Conservation (phyloP, 2,797 vertebrate species). For the Chiropotes sagulatus region DNA sequence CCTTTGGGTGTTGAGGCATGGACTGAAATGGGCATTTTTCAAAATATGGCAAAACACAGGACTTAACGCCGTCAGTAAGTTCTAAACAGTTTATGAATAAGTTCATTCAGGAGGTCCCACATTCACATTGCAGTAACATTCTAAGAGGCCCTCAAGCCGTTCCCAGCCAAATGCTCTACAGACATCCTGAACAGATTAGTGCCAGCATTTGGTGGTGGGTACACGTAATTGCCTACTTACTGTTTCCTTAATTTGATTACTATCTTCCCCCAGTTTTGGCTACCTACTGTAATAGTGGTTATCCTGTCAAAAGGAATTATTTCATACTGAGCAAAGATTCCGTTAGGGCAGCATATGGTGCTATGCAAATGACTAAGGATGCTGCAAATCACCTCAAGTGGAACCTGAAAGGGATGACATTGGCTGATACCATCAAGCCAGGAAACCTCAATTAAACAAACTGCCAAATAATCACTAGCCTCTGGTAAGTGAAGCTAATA, state of each 20-base stretch:
- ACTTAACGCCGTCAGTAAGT: neutral
- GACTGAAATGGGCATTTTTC: neutral
- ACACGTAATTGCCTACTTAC: constrained; percentile 60
- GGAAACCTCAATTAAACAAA: neutral
- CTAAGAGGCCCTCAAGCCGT: neutral
- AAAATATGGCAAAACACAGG: constrained; percentile 16
- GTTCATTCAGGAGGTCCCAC: neutral
- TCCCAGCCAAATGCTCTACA: neutral
- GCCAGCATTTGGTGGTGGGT: constrained; percentile 11
- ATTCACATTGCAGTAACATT: neutral
- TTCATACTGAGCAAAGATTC: constrained; percentile 55
- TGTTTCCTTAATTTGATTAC: constrained; percentile 63
- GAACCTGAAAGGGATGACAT: neutral
- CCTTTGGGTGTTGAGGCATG: neutral
- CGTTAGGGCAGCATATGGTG: constrained; percentile 54
- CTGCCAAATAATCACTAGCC: neutral
- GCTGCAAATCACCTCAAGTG: constrained; percentile 20
- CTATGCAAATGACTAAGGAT: constrained; percentile 41
- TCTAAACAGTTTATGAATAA: neutral
- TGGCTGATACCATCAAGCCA: constrained; percentile 41
- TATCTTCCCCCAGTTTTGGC: constrained; percentile 31
- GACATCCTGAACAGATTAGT: constrained; percentile 12
- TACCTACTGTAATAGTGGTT: constrained; percentile 70
- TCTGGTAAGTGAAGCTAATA: neutral
- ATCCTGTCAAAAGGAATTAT: constrained; percentile 71